A percentile compares a stretch with the other conserved stretches of the same genome.
Conservation (phyloP, 2,888 invertebrate species). For the Plagodis pulveraria region DNA sequence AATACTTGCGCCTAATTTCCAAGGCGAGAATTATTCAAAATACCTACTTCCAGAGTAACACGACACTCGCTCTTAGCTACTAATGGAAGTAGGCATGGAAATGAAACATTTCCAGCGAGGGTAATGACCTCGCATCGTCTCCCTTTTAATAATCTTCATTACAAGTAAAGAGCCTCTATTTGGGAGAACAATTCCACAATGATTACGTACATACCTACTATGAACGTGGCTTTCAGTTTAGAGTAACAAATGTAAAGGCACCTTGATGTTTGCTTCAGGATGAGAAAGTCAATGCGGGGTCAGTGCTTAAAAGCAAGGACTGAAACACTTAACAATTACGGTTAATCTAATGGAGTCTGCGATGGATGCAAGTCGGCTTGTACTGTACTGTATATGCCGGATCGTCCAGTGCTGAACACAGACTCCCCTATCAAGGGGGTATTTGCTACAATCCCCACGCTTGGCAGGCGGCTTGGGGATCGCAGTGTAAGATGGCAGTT, state of each 20-base stretch:
- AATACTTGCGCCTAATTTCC: conserved; percentile 4
- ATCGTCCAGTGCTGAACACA: too few relatives aligned
- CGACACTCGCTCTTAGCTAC: conserved; percentile 13
- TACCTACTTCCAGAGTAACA: conserved; percentile 13
- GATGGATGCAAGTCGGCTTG: too few relatives aligned
- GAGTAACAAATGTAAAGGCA: conserved; percentile 25
- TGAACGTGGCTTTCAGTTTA: conserved; percentile 31
- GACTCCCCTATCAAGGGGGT: too few relatives aligned
- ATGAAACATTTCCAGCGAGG: conserved; percentile 30
- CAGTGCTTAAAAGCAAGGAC: conserved; percentile 1
- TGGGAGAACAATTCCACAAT: conserved; percentile 32
- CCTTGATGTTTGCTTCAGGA: conserved; percentile 16
- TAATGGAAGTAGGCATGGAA: conserved; percentile 30
- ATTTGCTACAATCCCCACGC: too few relatives aligned
- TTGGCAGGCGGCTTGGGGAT: too few relatives aligned
- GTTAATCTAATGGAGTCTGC: not conserved
- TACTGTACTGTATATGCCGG: too few relatives aligned
- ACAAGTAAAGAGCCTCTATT: conserved; percentile 36
- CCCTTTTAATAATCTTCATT: conserved; percentile 38
- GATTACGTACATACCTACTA: conserved; percentile 29
- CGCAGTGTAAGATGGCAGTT: too few relatives aligned
- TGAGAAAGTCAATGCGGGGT: not conserved
- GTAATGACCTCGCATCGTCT: conserved; percentile 31
- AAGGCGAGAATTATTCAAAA: conserved; percentile 7
- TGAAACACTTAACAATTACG: not conserved